These are phyloP conservation scores for Dysmachus trigonus DNA, from an alignment of 2,888 invertebrate genomes.

Conservation along the genomic window DNA sequence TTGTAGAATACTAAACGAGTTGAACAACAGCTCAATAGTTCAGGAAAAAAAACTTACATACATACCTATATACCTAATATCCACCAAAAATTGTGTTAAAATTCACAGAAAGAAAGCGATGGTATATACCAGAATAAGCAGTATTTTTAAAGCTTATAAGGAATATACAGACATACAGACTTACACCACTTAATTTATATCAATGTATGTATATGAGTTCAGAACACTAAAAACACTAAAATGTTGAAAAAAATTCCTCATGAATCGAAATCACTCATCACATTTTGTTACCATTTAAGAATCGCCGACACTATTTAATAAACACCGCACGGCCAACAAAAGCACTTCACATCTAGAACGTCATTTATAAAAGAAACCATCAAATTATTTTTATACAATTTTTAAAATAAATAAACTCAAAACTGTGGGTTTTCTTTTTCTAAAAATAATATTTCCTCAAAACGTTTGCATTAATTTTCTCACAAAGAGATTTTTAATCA, in stretches of 20 bases:
- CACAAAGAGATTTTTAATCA: slow-evolving; percentile 29
- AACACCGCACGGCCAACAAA: background rate
- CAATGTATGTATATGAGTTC: no score
- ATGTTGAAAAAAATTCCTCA: background rate
- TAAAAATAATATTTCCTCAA: background rate
- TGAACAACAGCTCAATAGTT: background rate
- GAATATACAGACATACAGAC: no score
- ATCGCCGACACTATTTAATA: background rate
- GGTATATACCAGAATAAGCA: no score
- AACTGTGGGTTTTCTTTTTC: background rate
- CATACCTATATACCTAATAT: no score
- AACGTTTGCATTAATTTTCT: slow-evolving; percentile 9
- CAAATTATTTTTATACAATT: slow-evolving; percentile 9
- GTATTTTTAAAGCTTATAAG: no score
- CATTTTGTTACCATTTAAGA: background rate
- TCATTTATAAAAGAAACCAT: background rate
- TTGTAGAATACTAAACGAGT: background rate
- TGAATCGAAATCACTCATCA: background rate
- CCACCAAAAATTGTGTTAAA: no score
- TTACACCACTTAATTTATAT: no score
- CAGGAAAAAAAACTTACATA: no score
- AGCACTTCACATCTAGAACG: background rate
- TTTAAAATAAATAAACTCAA: slow-evolving; percentile 10
- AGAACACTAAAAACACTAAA: background rate
- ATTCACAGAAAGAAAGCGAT: no score